Evolutionary conservation across 1,140 invertebrate species (phyloP), one percentile per base, ranked within the genome.

Genomic region (Rhopalosiphum maidis): DNA sequence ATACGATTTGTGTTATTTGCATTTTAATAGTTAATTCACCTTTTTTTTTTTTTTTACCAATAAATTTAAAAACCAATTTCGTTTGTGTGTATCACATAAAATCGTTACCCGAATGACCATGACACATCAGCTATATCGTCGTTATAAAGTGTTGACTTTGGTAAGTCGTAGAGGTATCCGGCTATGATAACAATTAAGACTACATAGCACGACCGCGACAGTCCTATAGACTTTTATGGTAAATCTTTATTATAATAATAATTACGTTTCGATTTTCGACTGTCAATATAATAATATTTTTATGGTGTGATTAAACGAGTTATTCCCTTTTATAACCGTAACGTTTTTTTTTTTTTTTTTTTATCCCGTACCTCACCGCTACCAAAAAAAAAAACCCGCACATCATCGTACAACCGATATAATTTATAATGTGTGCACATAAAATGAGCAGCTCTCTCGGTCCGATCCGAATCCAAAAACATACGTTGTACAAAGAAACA

Each of bases 361-460:
- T 25, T 9, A 25, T 2, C 8, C 9, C 1, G 0, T 5, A 8
- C 30, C 30, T n/a, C 11, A 5, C 30, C 60, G 1, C 60, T 15
- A 6, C 11, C 15, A n/a, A n/a, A 68, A 60, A 60, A 60, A 55
- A 55, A n/a, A 68, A 68, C 60, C 60, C 60, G n/a, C 60, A 68
- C 60, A 68, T 68, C 30, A 68, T 68, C 18, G 30, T 68, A 68
- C 30, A 68, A 30, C 60, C 60, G n/a, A n/a, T 68, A 68, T 68
- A 68, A 68, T 68, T n/a, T n/a, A 9, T 68, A n/a, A 2, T 41
- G 41, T 41, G 37, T 2, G 2, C 37, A n/a, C 11, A 60, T 60
- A 60, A 60, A 60, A 60, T 60, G 15, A 11, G 15, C 30, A n/a
- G 60, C 60, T n/a, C 30, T 68, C 60, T 68, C 30, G 5, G 60